Evolutionary conservation across 2,888 invertebrate species (phyloP).

Genomic region (Apodemia mormo): DNA sequence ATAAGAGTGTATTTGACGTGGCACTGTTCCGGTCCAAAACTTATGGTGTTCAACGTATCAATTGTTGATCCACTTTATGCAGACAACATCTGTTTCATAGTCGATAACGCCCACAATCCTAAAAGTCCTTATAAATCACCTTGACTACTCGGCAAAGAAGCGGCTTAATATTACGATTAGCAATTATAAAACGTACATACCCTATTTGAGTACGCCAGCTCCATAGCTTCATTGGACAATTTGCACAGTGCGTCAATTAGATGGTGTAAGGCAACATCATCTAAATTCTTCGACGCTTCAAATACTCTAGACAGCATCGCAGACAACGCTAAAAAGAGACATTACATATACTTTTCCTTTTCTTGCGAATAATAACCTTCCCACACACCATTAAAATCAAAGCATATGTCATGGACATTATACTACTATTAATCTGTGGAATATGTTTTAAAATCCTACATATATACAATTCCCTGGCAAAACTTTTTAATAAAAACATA

Average conservation of each 20-base stretch:
- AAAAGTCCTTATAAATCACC: no score
- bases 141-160: no score
- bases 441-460: no score
- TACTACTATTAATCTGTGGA: no score
- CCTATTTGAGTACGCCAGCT: slow-evolving; percentile 95
- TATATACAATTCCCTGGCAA: no score
- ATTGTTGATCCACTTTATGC: no score
- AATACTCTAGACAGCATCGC: slow-evolving; percentile 96
- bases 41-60: no score
- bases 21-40: no score
- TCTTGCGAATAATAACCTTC: background rate
- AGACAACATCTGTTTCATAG: no score
- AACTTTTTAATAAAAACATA: no score
- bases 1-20: no score
- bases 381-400: slow-evolving; percentile 3
- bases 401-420: background rate
- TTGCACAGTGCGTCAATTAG: slow-evolving; percentile 98
- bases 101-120: no score
- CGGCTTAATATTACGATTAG: background rate
- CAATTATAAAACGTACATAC: slow-evolving; percentile 65
- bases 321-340: slow-evolving; percentile 82
- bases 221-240: slow-evolving; percentile 98
- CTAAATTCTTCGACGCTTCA: slow-evolving; percentile 95
- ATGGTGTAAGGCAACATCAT: slow-evolving; percentile 97
- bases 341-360: background rate